Evolutionary conservation across 2,888 invertebrate species (phyloP), one percentile per base, ranked within the genome.

Genomic region (Euzetes globulus): DNA sequence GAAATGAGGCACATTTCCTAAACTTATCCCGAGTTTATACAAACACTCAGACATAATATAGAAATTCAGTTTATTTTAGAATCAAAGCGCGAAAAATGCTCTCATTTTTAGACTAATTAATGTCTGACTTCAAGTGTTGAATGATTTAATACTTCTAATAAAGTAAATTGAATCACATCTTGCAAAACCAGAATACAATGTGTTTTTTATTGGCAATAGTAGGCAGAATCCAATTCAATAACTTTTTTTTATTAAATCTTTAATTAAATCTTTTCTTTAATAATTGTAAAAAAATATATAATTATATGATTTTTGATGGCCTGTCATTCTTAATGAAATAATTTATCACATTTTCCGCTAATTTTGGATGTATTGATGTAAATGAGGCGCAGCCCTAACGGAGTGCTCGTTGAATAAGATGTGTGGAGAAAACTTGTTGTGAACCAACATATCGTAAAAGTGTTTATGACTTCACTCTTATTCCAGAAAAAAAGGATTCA

Each of bases 401-500:
- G 17, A 58, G 58, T 22, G 15, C 22, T 58, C 22, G 4, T n/a
- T 50, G 19, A n/a, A 50, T 50, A 50, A 58, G 29, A 29, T 52
- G 19, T 52, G 52, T 52, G 4, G 19, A 27, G 13, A 4, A 29
- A 1, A 58, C 5, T 25, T 22, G 27, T 4, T 58, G 19, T 58
- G 25, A 58, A 2, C 27, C 29, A 58, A 55, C 58, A 58, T 27
- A 58, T 58, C 29, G 58, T 58, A 29, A 58, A 58, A 58, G 58
- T 58, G 58, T 58, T 58, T 58, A 58, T 58, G 22, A 22, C 22
- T 55, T 58, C 1, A 19, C 52, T 15, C 11, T 58, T 58, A 29
- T 58, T 58, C 17, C 58, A 17, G 1, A 58, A 17, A 58, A 29
- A 58, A 50, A 17, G 9, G 25, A 47, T 17, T 47, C 1, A 22